Evolutionary conservation across 2,113 vertebrate genomes (phyloP).

Genomic region (Silurus meridionalis): DNA sequence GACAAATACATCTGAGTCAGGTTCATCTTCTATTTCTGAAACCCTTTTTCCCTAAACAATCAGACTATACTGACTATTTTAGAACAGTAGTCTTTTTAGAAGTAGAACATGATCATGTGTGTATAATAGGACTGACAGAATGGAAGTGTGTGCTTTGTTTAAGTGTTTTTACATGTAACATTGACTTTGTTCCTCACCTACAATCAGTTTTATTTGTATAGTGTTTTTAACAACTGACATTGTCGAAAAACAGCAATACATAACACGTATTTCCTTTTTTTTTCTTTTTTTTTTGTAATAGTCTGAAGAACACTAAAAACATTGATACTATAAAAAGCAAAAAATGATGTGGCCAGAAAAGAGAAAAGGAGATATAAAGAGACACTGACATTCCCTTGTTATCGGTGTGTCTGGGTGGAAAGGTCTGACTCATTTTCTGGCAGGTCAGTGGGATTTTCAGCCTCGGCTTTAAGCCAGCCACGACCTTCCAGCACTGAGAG

Average conservation of each 20-base stretch:
- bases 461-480: slow-evolving; percentile 24
- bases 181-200: background rate
- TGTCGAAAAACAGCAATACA: no score
- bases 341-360: background rate
- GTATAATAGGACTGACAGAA: background rate
- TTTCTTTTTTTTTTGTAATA: background rate
- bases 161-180: background rate
- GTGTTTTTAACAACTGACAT: no score
- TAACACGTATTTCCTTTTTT: background rate
- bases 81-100: background rate
- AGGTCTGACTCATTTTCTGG: slow-evolving; percentile 49
- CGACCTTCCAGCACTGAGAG: slow-evolving; percentile 31
- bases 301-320: background rate
- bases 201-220: background rate
- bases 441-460: slow-evolving; percentile 48
- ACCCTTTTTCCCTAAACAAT: background rate
- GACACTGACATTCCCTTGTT: slow-evolving; percentile 33
- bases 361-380: slow-evolving; percentile 14
- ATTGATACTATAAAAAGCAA: background rate
- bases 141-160: background rate
- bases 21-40: no score
- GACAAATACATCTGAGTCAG: background rate
- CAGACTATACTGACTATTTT: background rate
- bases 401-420: slow-evolving; percentile 50
- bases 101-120: background rate